A percentile compares a stretch with the other conserved stretches of the same genome.
phyloP scores from a whole-genome alignment of 1,140 invertebrate species.

The Rhyzopertha dominica region DNA sequence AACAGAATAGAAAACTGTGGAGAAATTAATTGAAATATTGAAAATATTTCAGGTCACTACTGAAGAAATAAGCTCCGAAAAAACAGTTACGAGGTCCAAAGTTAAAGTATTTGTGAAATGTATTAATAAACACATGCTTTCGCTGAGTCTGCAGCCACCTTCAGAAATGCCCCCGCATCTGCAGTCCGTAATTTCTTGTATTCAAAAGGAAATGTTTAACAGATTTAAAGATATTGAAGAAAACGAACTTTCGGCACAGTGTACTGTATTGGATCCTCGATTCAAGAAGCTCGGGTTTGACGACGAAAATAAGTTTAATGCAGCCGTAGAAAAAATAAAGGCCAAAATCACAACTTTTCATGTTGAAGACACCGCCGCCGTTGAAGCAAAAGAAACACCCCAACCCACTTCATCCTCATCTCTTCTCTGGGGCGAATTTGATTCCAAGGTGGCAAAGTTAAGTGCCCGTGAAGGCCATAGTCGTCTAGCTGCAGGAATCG shows the following conservation, averaged over 20 bases:
- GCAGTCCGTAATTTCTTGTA: not conserved
- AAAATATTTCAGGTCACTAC: slow-evolving; percentile 38
- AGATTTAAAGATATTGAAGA: slow-evolving; percentile 15
- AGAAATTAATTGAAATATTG: slow-evolving; percentile 5
- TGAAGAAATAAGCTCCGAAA: slow-evolving; percentile 32
- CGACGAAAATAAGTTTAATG: slow-evolving; percentile 3
- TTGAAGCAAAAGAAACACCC: slow-evolving; percentile 1
- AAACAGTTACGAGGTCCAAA: slow-evolving; percentile 25
- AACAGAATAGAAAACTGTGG: slow-evolving; percentile 14
- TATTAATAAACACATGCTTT: slow-evolving; percentile 1
- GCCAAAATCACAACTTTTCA: not conserved
- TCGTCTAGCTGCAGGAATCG: slow-evolving; percentile 20
- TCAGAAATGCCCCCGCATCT: not conserved
- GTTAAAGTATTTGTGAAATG: slow-evolving; percentile 12
- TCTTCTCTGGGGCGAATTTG: slow-evolving; percentile 7
- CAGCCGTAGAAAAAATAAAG: not conserved
- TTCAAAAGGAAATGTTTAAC: slow-evolving; percentile 1
- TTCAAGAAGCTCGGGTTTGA: slow-evolving; percentile 16
- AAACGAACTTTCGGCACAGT: slow-evolving; percentile 1
- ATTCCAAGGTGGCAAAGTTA: slow-evolving; percentile 5
- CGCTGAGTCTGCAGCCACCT: no score
- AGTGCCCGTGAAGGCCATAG: slow-evolving; percentile 9
- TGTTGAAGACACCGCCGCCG: not conserved
- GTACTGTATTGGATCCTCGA: slow-evolving; percentile 15
- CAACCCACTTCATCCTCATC: not conserved